Evolutionary conservation across 2,888 invertebrate genomes (phyloP), one percentile per base, ranked within the genome.

Genomic region (Piscicola geometra): DNA sequence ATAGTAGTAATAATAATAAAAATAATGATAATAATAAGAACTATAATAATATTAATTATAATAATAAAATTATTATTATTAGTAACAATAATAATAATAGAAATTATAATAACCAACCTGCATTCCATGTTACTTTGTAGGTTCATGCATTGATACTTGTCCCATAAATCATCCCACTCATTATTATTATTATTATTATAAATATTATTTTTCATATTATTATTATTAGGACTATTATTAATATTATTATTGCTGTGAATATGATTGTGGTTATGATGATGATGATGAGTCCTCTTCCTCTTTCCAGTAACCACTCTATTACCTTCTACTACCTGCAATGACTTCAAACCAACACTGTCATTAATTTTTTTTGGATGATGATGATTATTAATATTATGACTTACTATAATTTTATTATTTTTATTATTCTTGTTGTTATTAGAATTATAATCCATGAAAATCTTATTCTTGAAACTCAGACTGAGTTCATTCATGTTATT

Each of bases 131-230:
- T 56, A 56, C 5, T 25, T 25, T 56, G 60, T 3, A 56, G 25
- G n/a, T 56, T 56, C 60, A 56, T 15, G n/a, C n/a, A 25, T 56
- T 56, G 5, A 25, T 21, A 56, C 60, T n/a, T 56, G 21, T 5
- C n/a, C 60, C 60, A 56, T 21, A 56, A 56, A 5, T 56, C 60
- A 56, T 56, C 60, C 60, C 60, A 56, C n/a, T 56, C 60, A 18
- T 56, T 56, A 56, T 18, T 56, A 25, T 56, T 56, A 25, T 56
- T 56, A 18, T 5, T 18, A 56, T 25, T 56, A 25, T 56, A 18
- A 15, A 41, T 56, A 25, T 56, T 56, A 25, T 56, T 47, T 47
- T 9, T 18, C 9, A 56, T 56, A n/a, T 56, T 56, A 18, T 56
- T 56, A 56, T 18, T 56, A 25, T 56, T 56, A 25, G 9, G 9